phyloP scores from a whole-genome alignment of 2,888 invertebrate genomes.

The Xestia rhomboidea region DNA sequence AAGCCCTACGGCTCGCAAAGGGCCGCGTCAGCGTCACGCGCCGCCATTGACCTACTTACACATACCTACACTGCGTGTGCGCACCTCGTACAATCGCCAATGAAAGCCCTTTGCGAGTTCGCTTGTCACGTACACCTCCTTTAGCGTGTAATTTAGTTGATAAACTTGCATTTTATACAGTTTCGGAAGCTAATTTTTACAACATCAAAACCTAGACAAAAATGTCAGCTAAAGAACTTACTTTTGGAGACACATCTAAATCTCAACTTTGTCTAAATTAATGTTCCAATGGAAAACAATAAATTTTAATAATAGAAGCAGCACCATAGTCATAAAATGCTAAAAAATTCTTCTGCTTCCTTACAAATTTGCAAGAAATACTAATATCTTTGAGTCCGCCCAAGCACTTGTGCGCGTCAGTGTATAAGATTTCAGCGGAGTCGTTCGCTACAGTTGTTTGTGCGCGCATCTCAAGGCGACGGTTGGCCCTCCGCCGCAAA shows the following conservation, averaged over 20 bases:
- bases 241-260: constrained; percentile 4
- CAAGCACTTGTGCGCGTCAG: constrained; percentile 79
- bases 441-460: constrained; percentile 86
- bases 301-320: background rate
- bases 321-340: background rate
- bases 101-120: constrained; percentile 80
- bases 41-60: constrained; percentile 89
- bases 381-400: background rate
- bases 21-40: constrained; percentile 89
- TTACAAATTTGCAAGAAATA: background rate
- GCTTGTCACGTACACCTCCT: constrained; percentile 80
- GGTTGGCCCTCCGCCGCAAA: constrained; percentile 87
- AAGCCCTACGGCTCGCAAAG: constrained; percentile 86
- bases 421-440: constrained; percentile 85
- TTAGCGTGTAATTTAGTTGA: constrained; percentile 11
- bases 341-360: background rate
- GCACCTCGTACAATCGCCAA: constrained; percentile 83
- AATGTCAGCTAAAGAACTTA: background rate
- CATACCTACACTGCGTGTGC: constrained; percentile 83
- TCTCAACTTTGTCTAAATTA: background rate
- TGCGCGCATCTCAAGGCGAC: constrained; percentile 89
- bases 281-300: background rate
- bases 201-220: background rate
- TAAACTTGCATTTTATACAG: background rate
- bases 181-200: background rate